Evolutionary conservation across 2,888 invertebrate species (phyloP).

Genomic region (Panopea generosa): DNA sequence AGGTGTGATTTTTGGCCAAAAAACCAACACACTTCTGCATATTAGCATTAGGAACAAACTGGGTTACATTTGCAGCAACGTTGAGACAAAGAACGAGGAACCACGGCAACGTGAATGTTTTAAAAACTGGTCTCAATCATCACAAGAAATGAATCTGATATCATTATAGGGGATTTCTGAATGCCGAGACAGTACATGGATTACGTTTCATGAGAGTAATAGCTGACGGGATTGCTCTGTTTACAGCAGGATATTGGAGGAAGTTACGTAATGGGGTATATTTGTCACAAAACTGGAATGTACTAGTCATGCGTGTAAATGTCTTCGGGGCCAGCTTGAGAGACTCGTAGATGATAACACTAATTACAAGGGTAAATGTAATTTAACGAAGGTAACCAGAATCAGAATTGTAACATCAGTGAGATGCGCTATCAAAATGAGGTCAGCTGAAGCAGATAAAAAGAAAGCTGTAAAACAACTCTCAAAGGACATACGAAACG

Average conservation of each 20-base stretch:
- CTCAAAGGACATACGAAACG: too few species aligned
- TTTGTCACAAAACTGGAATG: slow-evolving; percentile 43
- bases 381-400: slow-evolving; percentile 13
- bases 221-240: slow-evolving; percentile 39
- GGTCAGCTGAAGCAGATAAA: not conserved
- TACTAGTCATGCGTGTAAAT: slow-evolving; percentile 48
- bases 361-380: slow-evolving; percentile 28
- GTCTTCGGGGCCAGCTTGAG: slow-evolving; percentile 30
- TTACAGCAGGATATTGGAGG: slow-evolving; percentile 20
- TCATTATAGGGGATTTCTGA: slow-evolving; percentile 51
- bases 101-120: slow-evolving; percentile 41
- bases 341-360: slow-evolving; percentile 37
- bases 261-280: slow-evolving; percentile 17
- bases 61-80: slow-evolving; percentile 49
- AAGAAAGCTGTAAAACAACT: too few species aligned
- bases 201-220: slow-evolving; percentile 26
- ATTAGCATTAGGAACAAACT: slow-evolving; percentile 61
- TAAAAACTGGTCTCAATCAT: slow-evolving; percentile 47
- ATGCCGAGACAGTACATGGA: slow-evolving; percentile 49
- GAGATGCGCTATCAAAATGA: not conserved
- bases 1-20: slow-evolving; percentile 49
- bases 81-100: slow-evolving; percentile 1
- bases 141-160: slow-evolving; percentile 54
- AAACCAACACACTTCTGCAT: slow-evolving; percentile 52
- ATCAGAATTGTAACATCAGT: slow-evolving; percentile 8